Base-by-base conservation (phyloP, 1,140 invertebrate genomes). In the Sinonovacula constricta region DNA sequence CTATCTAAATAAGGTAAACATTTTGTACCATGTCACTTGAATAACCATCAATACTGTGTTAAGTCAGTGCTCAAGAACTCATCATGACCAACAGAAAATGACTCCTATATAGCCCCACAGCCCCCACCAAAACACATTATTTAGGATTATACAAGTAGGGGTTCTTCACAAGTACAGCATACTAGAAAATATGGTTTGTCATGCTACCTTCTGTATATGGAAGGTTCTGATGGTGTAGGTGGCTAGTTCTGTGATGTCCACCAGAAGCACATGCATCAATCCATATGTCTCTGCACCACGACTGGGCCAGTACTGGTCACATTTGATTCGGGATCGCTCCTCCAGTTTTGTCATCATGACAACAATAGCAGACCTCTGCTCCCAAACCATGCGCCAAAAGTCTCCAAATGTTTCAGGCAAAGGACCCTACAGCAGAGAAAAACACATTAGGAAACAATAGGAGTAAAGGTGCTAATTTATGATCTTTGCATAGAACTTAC, bases 201-300 rank as follows among this genome's bases (percentile, higher is more conserved):
- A 36, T 39, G 79, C 87, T 83, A 93, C 92, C 81, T 93, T 91
- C 81, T 95, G 93, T 33, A 99, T 93, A 89, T 97, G 95, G 93
- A 99, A 99, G 0, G 97, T 99, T 71, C 98, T 93, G 72, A 99
- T 98, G 85, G 97, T 98, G 89, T 99, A 99, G 7, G 97, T 98
- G 4, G 98, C 97, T 60, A 99, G 91, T 91, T 99, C 98, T 88
- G 98, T 97, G 5, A 98, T 95, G 89, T 99, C 98, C 2, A 95
- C 94, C 18, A 99, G 95, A 0, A 91, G 90, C 2, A 93, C 91
- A 30, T 96, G 96, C 93, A 99, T 98, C 85, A 95, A 93, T 15
- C 98, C 98, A 86, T 99, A 99, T 0, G 95, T 96, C 86, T 99
- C 97, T 0, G 96, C 95, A 0, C 97, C 97, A 49, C 97, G 93